Base-by-base conservation (phyloP, 1,140 invertebrate genomes). In the Papilio polytes region DNA sequence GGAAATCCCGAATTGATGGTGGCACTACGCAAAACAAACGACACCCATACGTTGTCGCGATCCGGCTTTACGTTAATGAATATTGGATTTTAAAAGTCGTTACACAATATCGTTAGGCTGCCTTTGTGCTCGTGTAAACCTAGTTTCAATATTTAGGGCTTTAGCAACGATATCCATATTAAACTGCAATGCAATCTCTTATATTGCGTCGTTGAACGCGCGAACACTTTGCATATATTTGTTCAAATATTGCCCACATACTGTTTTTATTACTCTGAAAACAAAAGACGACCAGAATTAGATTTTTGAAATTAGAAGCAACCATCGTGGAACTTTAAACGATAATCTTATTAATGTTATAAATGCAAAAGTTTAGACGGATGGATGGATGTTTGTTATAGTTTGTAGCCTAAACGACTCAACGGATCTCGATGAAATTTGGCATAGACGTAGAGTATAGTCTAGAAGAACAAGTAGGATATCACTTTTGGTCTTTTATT, bases 1-100 rank as follows among this genome's bases (percentile, higher is more conserved):
- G 44, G 44, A 53, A 53, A 76, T 20, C 74, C 74, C 20, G 46
- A 51, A 76, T 76, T 76, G 74, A 76, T 76, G 74, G 74, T 76
- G 74, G 74, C 74, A 76, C 74, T 76, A 76, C 44, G 74, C 12
- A 76, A 76, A 51, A 76, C 44, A 76, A 76, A 76, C 74, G 74
- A 76, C 74, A 76, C 18, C 74, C 74, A 76, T 76, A 76, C 74
- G 44, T 76, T 76, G 74, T 76, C 44, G 74, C 74, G 46, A 76
- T 76, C 74, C 74, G 74, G 74, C 74, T 76, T 76, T 76, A 51
- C 74, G 74, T 76, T 76, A 76, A 76, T 76, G 74, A 76, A 76
- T 76, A 76, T 76, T 76, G 74, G 74, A 76, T 76, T 76, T 76
- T 76, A 76, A 76, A 76, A 76, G 74, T 76, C 74, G 74, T 76